Percentiles rank a stretch among this genome's conserved stretches.
phyloP scores from a whole-genome alignment of 2,113 vertebrate species.

The Peromyscus californicus region DNA sequence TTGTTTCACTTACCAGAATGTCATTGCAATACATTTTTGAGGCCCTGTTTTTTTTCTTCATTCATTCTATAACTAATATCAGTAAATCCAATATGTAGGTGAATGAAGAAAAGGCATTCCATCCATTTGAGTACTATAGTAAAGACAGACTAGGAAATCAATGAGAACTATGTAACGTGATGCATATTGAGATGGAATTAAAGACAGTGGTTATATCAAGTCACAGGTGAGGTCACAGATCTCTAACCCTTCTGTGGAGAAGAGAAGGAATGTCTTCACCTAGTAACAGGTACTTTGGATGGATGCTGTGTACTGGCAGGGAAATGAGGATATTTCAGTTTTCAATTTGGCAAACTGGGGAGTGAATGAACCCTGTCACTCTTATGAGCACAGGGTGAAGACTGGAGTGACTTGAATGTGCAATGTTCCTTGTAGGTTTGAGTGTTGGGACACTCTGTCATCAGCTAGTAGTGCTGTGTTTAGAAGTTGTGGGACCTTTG shows the following conservation, averaged over 20 bases:
- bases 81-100: slow-evolving; percentile 1
- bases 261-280: slow-evolving; percentile 20
- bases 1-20: not conserved
- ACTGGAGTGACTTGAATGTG: no score
- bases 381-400: not conserved
- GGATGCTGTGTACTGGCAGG: not conserved
- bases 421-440: not conserved
- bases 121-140: not conserved
- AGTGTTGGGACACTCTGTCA: not conserved
- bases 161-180: not conserved
- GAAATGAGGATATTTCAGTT: not conserved
- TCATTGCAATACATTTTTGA: not conserved
- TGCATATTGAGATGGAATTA: not conserved
- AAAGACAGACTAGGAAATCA: not conserved
- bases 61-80: not conserved
- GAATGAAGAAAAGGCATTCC: slow-evolving; percentile 1
- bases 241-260: not conserved
- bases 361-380: slow-evolving; percentile 25
- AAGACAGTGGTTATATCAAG: not conserved
- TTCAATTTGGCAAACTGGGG: slow-evolving; percentile 5
- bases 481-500: not conserved
- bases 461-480: not conserved
- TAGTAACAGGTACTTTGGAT: not conserved
- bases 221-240: not conserved
- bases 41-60: not conserved